Evolutionary conservation across 2,113 vertebrate genomes (phyloP), one percentile per base, ranked within the genome.

Genomic region (Eupsittula cactorum): DNA sequence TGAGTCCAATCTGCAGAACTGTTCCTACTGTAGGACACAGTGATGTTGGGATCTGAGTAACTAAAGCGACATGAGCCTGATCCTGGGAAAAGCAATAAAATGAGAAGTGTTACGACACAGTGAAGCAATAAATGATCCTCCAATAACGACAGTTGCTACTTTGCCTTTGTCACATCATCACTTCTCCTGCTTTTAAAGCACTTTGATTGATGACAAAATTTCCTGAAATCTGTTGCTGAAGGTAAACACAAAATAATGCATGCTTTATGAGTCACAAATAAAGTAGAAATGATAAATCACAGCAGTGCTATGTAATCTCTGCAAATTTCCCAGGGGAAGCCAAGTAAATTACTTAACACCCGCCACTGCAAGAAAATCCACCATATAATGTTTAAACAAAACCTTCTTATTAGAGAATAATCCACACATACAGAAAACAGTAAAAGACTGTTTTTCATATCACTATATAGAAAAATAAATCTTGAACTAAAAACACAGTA

Each of bases 31-130:
- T 98, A 99, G 44, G 99, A 99, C 86, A 99, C 98, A 3, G 97
- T 97, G 97, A 99, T 99, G 97, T 97, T 98, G 94, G 99, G 99
- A 97, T 99, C 99, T 55, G 99, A 99, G 94, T 99, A 99, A 97
- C 99, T 99, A 92, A 99, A 99, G 67, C 98, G 98, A 88, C 99
- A 99, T 1, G 99, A 99, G 75, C 99, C 99, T 4, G 99, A 99
- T 78, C 99, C 99, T 99, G 97, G 39, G 93, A 97, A 94, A 78
- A 95, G 49, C 60, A 97, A 96, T 75, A 91, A 82, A 91, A 88
- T 65, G 60, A 89, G 86, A 95, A 95, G 44, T n/a, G 81, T 98
- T 97, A 97, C 60, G 55, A 96, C 90, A 88, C 60, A 85, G 67
- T 37, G 63, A 79, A 92, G 92, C 78, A 82, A 97, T 80, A 92